phyloP scores from a whole-genome alignment of 2,797 vertebrate species.

The Hafferia zeledoni region DNA sequence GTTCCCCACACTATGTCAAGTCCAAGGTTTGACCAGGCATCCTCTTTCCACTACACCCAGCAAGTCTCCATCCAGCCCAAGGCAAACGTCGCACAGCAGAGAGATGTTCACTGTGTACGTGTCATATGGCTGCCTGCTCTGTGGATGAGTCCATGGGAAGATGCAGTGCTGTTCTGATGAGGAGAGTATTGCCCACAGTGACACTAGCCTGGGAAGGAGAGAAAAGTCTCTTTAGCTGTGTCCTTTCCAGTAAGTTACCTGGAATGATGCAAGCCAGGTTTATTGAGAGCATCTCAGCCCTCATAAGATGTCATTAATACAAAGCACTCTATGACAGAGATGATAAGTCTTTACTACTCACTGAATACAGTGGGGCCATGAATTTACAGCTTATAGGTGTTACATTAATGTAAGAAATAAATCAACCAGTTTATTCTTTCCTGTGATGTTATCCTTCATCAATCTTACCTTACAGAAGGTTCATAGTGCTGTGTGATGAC shows the following conservation, averaged over 20 bases:
- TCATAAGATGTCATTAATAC: background rate
- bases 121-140: background rate
- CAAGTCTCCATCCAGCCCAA: background rate
- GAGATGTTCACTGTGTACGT: background rate
- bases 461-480: background rate
- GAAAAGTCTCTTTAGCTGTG: background rate
- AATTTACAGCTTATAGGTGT: background rate
- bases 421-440: background rate
- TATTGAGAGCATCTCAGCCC: background rate
- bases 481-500: background rate
- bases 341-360: background rate
- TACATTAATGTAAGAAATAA: background rate
- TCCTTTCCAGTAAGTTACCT: background rate
- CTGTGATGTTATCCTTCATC: background rate
- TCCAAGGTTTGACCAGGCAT: fast-evolving
- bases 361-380: background rate
- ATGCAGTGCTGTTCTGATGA: background rate
- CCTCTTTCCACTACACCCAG: background rate
- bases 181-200: fast-evolving
- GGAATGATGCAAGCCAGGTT: background rate
- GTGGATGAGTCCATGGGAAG: background rate
- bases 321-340: background rate
- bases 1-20: background rate
- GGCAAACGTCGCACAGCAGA: background rate
- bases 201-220: background rate